Evolutionary conservation across 1,140 invertebrate species (phyloP), one percentile per base, ranked within the genome.

Genomic region (Aleiodes sp.): DNA sequence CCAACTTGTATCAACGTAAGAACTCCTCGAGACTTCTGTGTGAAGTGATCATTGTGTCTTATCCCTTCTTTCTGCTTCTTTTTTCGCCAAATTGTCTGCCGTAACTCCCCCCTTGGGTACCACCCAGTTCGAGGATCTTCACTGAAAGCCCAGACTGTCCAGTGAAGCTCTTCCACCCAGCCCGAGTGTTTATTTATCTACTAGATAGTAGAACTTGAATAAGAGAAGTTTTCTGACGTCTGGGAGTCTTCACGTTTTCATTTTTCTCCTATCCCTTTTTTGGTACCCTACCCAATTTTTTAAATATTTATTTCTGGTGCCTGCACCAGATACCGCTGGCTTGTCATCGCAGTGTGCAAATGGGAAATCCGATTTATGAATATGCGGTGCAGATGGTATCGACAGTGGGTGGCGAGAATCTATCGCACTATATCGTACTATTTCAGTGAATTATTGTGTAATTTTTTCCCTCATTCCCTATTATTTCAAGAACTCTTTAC

Each of bases 361-460:
- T 59, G 56, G 56, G 26, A 59, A 59, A 59, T 59, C 28, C 56
- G 56, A 59, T 59, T 59, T 59, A 59, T 59, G 56, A 59, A 59
- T 59, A 59, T 59, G 56, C 56, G 56, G 56, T 59, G 28, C 56
- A 59, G 56, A 59, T 59, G 56, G 56, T 59, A 59, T 59, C 56
- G 56, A 59, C 56, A 59, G 56, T 31, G 28, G 46, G 56, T 59
- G 56, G n/a, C 14, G 56, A 59, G 28, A 59, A 31, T 28, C n/a
- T 28, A 59, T 31, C 14, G 24, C 31, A 8, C 26, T 59, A 59
- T 59, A 59, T 59, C 24, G 28, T n/a, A 21, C 12, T 31, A 59
- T 59, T 24, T 16, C 46, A 21, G 46, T 52, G 21, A 52, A 52
- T 52, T 52, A 52, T 52, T 52, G 26, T 52, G 26, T 52, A 52